These are phyloP conservation scores for Macrophya annulata DNA, from an alignment of 2,888 invertebrate genomes.

Conservation along the genomic window DNA sequence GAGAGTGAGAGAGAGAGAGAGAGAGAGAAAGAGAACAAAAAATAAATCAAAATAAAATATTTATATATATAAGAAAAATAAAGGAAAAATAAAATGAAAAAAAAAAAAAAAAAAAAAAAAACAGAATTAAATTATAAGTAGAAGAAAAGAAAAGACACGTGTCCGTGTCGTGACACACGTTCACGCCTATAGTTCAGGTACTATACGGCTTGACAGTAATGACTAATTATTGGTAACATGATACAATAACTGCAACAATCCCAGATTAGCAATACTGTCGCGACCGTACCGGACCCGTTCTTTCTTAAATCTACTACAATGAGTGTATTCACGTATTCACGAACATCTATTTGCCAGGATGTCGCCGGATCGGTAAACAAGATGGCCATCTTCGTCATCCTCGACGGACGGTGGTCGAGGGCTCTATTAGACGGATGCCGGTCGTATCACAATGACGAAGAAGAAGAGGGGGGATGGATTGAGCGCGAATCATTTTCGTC, in stretches of 20 bases:
- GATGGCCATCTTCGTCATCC: constrained; percentile 99
- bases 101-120: constrained; percentile 37
- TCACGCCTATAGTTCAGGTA: constrained; percentile 53
- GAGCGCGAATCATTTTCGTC: constrained; percentile 5
- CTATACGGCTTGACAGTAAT: constrained; percentile 52
- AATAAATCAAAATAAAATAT: constrained; percentile 55
- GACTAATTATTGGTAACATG: constrained; percentile 33
- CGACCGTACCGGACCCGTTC: constrained; percentile 52
- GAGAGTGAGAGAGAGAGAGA: constrained; percentile 53
- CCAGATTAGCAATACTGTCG: constrained; percentile 44
- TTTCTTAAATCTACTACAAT: constrained; percentile 78
- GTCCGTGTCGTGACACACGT: constrained; percentile 49
- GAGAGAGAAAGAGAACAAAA: constrained; percentile 56
- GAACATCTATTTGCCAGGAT: constrained; percentile 99
- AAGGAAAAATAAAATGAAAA: constrained; percentile 24
- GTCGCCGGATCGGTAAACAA: constrained; percentile 99
- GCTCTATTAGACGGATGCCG: constrained; percentile 84
- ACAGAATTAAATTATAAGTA: constrained; percentile 21
- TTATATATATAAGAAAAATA: background rate
- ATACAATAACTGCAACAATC: constrained; percentile 23
- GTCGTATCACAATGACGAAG: constrained; percentile 31
- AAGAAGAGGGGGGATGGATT: background rate
- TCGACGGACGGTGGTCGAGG: constrained; percentile 96
- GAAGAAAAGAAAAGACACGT: constrained; percentile 49
- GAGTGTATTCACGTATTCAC: constrained; percentile 87